A percentile compares a stretch with the other conserved stretches of the same genome.
phyloP scores from a whole-genome alignment of 2,113 vertebrate genomes.

The Lycaon pictus region DNA sequence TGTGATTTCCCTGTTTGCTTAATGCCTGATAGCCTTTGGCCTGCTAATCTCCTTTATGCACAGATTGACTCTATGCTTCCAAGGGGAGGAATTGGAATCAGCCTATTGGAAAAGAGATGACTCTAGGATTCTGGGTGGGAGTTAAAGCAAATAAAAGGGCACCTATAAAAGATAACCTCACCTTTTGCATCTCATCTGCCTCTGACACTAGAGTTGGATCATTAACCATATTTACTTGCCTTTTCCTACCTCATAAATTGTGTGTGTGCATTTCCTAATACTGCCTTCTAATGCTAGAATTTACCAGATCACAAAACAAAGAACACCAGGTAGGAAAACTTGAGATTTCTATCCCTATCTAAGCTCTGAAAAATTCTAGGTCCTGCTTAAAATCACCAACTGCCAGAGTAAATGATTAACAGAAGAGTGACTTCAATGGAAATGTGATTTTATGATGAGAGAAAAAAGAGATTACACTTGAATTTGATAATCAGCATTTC shows the following conservation, averaged over 20 bases:
- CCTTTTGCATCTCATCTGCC: conserved; percentile 52
- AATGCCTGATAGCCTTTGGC: conserved; percentile 72
- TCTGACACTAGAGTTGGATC: conserved; percentile 47
- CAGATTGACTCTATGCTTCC: conserved; percentile 62
- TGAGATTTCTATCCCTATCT: background rate
- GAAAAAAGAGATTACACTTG: conserved; percentile 44
- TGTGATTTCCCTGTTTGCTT: conserved; percentile 75
- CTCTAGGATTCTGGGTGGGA: conserved; percentile 65
- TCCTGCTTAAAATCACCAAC: conserved; percentile 63
- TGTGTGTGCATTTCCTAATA: conserved; percentile 35
- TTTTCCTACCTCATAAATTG: conserved; percentile 46
- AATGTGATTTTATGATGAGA: conserved; percentile 46
- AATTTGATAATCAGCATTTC: conserved; percentile 58
- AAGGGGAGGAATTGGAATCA: conserved; percentile 75
- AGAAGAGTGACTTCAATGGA: conserved; percentile 56
- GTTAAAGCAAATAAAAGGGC: conserved; percentile 55
- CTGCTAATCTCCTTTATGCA: conserved; percentile 67
- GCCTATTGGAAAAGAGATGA: conserved; percentile 71
- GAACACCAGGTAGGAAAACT: conserved; percentile 20
- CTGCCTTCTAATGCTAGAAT: conserved; percentile 23
- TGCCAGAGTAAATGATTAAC: conserved; percentile 67
- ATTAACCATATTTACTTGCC: conserved; percentile 58
- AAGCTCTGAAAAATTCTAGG: conserved; percentile 37
- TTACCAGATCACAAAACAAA: conserved; percentile 54
- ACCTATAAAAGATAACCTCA: conserved; percentile 55